Evolutionary conservation across 2,888 invertebrate species (phyloP).

Genomic region (Polylopha cassiicola): DNA sequence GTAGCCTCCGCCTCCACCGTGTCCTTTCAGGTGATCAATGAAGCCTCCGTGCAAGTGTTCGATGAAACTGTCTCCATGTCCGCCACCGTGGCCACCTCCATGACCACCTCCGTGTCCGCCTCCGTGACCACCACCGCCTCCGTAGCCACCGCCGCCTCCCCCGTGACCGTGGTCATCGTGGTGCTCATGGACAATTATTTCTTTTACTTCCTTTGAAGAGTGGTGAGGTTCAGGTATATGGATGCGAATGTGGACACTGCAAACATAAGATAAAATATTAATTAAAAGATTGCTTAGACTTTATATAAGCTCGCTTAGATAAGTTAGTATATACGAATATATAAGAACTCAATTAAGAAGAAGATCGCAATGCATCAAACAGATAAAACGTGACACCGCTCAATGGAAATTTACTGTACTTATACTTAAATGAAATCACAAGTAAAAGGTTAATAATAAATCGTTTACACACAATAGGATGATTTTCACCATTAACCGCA

Average conservation of each 20-base stretch:
- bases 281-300: not conserved
- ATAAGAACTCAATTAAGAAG: constrained; percentile 11
- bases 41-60: too few species aligned
- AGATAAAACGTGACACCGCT: constrained; percentile 25
- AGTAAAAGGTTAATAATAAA: constrained; percentile 38
- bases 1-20: constrained; percentile 30
- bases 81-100: constrained; percentile 39
- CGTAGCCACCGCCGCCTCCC: constrained; percentile 35
- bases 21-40: too few species aligned
- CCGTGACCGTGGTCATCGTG: constrained; percentile 52
- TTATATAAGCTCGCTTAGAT: too few species aligned
- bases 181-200: constrained; percentile 56
- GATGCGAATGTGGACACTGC: constrained; percentile 76
- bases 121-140: constrained; percentile 23
- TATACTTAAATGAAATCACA: constrained; percentile 50
- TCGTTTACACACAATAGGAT: constrained; percentile 56
- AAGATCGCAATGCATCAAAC: constrained; percentile 20
- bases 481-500: constrained; percentile 70
- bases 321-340: not conserved
- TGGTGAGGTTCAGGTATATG: constrained; percentile 73
- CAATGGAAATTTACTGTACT: constrained; percentile 53
- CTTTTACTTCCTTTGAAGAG: constrained; percentile 61
- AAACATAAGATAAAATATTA: constrained; percentile 36
- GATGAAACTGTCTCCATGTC: constrained; percentile 28
- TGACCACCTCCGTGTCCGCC: constrained; percentile 31